Evolutionary conservation across 2,797 vertebrate genomes (phyloP).

Genomic region (Pangasius djambal): DNA sequence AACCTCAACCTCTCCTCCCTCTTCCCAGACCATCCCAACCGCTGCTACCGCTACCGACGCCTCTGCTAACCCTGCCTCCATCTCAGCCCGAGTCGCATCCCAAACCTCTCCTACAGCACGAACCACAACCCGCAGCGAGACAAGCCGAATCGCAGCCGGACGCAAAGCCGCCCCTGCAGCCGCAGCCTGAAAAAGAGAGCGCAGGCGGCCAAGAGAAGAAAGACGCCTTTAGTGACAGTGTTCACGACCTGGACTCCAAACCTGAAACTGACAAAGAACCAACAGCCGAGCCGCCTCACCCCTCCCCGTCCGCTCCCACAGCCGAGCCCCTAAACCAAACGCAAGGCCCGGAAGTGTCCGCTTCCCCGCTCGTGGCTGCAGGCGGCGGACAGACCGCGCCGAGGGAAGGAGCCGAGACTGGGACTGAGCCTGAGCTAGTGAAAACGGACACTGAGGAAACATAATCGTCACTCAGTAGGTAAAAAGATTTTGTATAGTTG

Average conservation of each 20-base stretch:
- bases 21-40: slow-evolving; percentile 70
- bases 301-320: slow-evolving; percentile 32
- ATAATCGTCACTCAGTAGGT: slow-evolving; percentile 99
- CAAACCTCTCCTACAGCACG: slow-evolving; percentile 49
- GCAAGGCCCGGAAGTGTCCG: slow-evolving; percentile 63
- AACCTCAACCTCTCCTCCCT: slow-evolving; percentile 67
- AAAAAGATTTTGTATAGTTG: slow-evolving; percentile 99
- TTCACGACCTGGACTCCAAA: slow-evolving; percentile 84
- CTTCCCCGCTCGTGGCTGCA: slow-evolving; percentile 84
- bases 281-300: slow-evolving; percentile 50
- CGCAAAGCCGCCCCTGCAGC: slow-evolving; percentile 41
- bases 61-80: slow-evolving; percentile 66
- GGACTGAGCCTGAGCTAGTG: slow-evolving; percentile 99
- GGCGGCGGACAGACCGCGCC: slow-evolving; percentile 92
- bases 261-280: slow-evolving; percentile 68
- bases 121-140: slow-evolving; percentile 43
- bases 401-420: slow-evolving; percentile 93
- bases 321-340: slow-evolving; percentile 56
- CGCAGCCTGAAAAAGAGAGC: slow-evolving; percentile 68
- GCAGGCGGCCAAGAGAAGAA: neutral
- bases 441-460: slow-evolving; percentile 99
- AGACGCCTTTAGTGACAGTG: slow-evolving; percentile 72
- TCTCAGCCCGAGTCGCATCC: slow-evolving; percentile 49
- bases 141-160: slow-evolving; percentile 46
- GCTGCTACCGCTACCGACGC: slow-evolving; percentile 75